Base-by-base conservation (phyloP, 2,113 vertebrate species). In the Trinectes maculatus region DNA sequence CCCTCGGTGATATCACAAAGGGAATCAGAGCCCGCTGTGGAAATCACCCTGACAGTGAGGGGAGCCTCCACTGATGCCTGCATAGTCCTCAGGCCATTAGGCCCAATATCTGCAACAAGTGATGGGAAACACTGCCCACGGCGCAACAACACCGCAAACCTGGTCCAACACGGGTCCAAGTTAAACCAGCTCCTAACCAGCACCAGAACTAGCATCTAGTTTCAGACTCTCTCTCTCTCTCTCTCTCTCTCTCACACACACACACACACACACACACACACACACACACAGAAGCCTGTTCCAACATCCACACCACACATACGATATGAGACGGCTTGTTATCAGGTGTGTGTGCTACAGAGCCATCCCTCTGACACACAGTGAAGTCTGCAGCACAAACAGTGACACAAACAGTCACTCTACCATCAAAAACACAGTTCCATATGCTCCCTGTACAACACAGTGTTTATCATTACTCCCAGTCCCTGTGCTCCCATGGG, bases 31-130 rank as follows among this genome's bases (percentile, higher is more conserved):
- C 40, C 19, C 9, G 56, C 69, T 75, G 80, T 82, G 72, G 75
- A 85, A 88, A 86, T 89, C 68, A 46, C 36, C 51, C 47, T 70
- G 75, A 87, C 82, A 79, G 79, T 56, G 25, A 71, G 65, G 54
- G 71, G 52, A 73, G 52, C 47, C 63, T 44, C 59, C 28, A 19
- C 34, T 55, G 77, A 73, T 61, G 63, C 66, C 37, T 58, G 69
- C 66, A 70, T 6, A 4, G 33, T 62, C 26, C 47, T 16, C 67
- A 52, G 36, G 62, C 25, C 59, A 40, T 34, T 54, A 40, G 9
- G 28, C 51, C 36, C 36, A 19, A 56, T 52, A 36, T 56, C 63
- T 61, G 55, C 31, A 40, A 40, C 22, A 22, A 64, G 29, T 80
- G 57, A 72, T 67, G 6, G 46, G 46, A 61, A 81, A 82, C 70